These are phyloP conservation scores for Hemibagrus guttatus DNA, from an alignment of 2,797 vertebrate genomes.

Conservation along the genomic window DNA sequence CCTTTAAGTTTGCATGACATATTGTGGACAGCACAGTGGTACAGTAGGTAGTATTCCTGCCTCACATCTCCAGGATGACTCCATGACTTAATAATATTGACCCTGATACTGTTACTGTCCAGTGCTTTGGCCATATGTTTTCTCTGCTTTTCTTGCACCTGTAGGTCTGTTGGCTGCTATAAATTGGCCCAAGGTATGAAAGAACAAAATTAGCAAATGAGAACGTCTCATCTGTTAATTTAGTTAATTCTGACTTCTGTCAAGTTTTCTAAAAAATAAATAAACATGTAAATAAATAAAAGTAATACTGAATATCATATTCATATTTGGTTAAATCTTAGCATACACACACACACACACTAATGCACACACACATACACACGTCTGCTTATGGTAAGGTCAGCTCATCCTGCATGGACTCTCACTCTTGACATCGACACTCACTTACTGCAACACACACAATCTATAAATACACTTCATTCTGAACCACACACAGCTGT, in stretches of 20 bases:
- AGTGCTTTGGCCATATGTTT: neutral
- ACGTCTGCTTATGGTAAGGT: neutral
- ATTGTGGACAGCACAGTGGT: neutral
- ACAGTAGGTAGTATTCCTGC: neutral
- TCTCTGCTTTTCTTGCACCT: neutral
- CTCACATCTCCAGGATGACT: neutral
- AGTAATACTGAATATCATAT: neutral
- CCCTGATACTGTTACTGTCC: neutral
- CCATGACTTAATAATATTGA: neutral
- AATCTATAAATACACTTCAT: neutral
- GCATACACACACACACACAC: neutral
- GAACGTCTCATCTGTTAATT: no score
- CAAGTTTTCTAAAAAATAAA: no score
- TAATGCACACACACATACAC: neutral
- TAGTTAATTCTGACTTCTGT: no score
- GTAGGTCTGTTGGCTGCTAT: neutral
- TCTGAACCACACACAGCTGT: neutral
- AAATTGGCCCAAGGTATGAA: neutral
- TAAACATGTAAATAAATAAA: no score
- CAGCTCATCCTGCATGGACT: neutral
- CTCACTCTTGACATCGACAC: neutral
- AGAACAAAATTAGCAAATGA: no score
- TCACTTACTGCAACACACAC: neutral
- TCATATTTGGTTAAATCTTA: neutral
- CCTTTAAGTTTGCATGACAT: neutral